Percentiles rank a stretch among this genome's conserved stretches.
These are phyloP conservation scores for Oenanthe melanoleuca DNA, from an alignment of 2,113 vertebrate species.

Conservation along the genomic window DNA sequence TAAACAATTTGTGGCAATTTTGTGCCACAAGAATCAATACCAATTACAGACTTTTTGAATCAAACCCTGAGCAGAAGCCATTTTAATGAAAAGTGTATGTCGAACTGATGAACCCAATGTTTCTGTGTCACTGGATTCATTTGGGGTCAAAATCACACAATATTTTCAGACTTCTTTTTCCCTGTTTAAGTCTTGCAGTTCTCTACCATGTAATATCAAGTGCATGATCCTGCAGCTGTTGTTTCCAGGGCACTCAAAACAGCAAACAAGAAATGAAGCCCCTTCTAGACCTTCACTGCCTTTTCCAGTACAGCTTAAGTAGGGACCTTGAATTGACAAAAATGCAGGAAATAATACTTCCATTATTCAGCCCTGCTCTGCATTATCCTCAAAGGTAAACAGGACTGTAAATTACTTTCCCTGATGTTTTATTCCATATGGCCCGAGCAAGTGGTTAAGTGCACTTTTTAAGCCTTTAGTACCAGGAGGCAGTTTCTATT, in stretches of 20 bases:
- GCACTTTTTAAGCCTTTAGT: constrained; percentile 66
- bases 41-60: constrained; percentile 14
- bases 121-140: constrained; percentile 39
- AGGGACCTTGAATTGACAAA: constrained; percentile 55
- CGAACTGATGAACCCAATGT: constrained; percentile 22
- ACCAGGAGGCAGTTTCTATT: constrained; percentile 43
- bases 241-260: constrained; percentile 33
- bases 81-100: constrained; percentile 49
- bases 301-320: constrained; percentile 51
- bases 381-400: constrained; percentile 70
- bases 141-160: constrained; percentile 20
- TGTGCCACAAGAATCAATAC: constrained; percentile 19
- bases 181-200: not conserved
- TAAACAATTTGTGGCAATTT: not conserved
- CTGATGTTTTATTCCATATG: constrained; percentile 66
- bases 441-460: constrained; percentile 71
- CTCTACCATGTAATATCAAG: not conserved
- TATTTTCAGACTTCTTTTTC: constrained; percentile 37
- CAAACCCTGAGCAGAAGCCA: not conserved
- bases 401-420: constrained; percentile 62
- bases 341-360: constrained; percentile 60
- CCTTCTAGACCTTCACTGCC: constrained; percentile 23
- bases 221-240: not conserved
- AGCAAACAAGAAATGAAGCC: constrained; percentile 22
- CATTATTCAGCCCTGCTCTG: constrained; percentile 62